Evolutionary conservation across 2,113 vertebrate species (phyloP).

Genomic region (Crotalus viridis): DNA sequence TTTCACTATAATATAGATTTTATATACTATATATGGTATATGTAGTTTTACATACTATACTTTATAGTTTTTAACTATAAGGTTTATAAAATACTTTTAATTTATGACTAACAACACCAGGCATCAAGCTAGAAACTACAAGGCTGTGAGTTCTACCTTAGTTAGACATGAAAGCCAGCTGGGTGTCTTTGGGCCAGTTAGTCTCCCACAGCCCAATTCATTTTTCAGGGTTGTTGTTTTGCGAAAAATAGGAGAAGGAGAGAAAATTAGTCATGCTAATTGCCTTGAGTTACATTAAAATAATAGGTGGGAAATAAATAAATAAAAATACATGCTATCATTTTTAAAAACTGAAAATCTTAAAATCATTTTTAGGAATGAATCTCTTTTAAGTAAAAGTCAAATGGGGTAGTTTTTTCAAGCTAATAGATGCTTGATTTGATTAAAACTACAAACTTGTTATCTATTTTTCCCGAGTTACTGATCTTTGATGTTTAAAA

Average conservation of each 20-base stretch:
- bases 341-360: not conserved
- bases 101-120: not conserved
- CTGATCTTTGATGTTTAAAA: not conserved
- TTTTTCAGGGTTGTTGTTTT: not conserved
- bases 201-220: not conserved
- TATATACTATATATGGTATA: not conserved
- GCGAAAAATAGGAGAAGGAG: not conserved
- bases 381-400: not conserved
- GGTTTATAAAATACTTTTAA: not conserved
- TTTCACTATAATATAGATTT: not conserved
- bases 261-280: not conserved
- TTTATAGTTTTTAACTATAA: not conserved
- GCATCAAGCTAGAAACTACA: not conserved
- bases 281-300: not conserved
- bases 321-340: not conserved
- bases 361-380: not conserved
- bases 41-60: not conserved
- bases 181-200: not conserved
- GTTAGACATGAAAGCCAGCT: not conserved
- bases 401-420: not conserved
- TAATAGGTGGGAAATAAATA: not conserved
- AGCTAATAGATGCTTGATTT: not conserved
- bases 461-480: not conserved
- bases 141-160: not conserved
- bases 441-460: not conserved